Evolutionary conservation across 1,140 invertebrate species (phyloP), one percentile per base, ranked within the genome.

Genomic region (Lasioglossum albipes): DNA sequence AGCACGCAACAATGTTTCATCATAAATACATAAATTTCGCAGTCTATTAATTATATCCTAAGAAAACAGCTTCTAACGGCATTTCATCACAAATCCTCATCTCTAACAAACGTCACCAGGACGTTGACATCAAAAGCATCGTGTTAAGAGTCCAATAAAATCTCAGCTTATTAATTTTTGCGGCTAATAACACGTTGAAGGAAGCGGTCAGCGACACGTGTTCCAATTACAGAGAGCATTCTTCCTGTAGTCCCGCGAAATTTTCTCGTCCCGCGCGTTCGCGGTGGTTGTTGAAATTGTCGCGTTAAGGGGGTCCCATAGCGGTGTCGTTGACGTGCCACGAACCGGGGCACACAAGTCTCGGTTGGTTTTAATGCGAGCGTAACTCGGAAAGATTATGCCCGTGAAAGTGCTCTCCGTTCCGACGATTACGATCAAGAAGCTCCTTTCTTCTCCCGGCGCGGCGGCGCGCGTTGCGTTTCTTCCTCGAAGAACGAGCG

Each of bases 241-340:
- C 36, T 36, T 36, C 5, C 36, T 3, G 1, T 5, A 36, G 36
- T 3, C 36, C 1, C 36, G 36, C 36, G 36, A 36, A 36, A 36
- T 36, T 36, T 36, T 3, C 36, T 36, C 36, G 36, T 36, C 36
- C 5, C 36, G 36, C 36, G 36, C 6, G 2, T 18, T 41, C 18
- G 64, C 20, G 18, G 42, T 18, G 5, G 7, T 20, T 6, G 41
- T 2, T 5, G 22, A 45, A 16, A 31, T 31, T 31, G 45, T 22
- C 31, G 31, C 31, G 49, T 64, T 73, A 73, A 73, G 10, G 18
- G 36, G 31, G 52, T 31, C 12, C 49, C 7, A 13, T 54, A 59
- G 49, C 49, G 72, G 65, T 78, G 61, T 79, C 69, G 76, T 82
- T 67, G 81, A 83, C 76, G 75, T 45, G 61, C 22, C 52, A 62